A percentile compares a stretch with the other conserved stretches of the same genome.
phyloP scores from a whole-genome alignment of 2,888 invertebrate species.

The Sphaerophoria rueppellii region DNA sequence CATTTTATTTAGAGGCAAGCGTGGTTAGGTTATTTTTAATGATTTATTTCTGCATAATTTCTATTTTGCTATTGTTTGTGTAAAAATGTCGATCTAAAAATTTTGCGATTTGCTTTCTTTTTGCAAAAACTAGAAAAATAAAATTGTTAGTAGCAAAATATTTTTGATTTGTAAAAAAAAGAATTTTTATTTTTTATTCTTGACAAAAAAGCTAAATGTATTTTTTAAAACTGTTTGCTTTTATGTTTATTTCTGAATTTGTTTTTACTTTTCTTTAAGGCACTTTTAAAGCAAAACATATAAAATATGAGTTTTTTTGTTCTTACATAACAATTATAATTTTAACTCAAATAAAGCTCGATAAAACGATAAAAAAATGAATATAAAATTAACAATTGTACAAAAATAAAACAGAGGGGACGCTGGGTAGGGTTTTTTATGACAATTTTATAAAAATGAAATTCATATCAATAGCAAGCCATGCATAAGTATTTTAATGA shows the following conservation, averaged over 20 bases:
- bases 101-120: slow-evolving; percentile 3
- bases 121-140: slow-evolving; percentile 53
- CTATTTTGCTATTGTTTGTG: slow-evolving; percentile 21
- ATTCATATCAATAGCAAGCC: slow-evolving; percentile 32
- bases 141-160: slow-evolving; percentile 68
- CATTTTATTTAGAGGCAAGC: slow-evolving; percentile 72
- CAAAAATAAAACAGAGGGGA: not conserved
- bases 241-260: slow-evolving; percentile 12
- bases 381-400: not conserved
- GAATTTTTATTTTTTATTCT: slow-evolving; percentile 7
- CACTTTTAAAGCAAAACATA: slow-evolving; percentile 70
- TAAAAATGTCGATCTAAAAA: slow-evolving; percentile 41
- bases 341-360: slow-evolving; percentile 44
- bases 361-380: not conserved
- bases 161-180: slow-evolving; percentile 49
- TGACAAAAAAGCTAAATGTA: slow-evolving; percentile 40
- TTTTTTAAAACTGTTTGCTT: slow-evolving; percentile 27
- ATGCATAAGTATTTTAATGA: slow-evolving; percentile 15
- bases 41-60: slow-evolving; percentile 26
- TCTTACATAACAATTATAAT: slow-evolving; percentile 3
- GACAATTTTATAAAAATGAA: slow-evolving; percentile 5
- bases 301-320: slow-evolving; percentile 35
- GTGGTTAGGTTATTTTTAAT: slow-evolving; percentile 60
- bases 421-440: not conserved
- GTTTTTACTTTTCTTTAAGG: slow-evolving; percentile 49